Conservation (phyloP, 2,888 invertebrate genomes). For the Ptychoptera contaminata region DNA sequence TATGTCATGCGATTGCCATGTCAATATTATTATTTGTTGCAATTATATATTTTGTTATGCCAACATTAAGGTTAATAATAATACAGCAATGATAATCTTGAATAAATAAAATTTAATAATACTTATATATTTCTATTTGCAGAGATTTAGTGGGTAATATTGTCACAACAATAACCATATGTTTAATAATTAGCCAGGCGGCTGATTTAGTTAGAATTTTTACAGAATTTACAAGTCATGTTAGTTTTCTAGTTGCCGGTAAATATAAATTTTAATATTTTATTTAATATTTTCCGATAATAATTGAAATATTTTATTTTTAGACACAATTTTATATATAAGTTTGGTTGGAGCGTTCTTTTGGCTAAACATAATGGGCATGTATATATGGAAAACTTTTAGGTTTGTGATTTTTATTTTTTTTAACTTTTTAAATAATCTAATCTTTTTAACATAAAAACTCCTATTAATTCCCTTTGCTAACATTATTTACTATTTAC, state of each 20-base stretch:
- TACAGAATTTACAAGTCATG: slow-evolving; percentile 63
- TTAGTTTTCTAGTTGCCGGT: slow-evolving; percentile 70
- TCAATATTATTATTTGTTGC: slow-evolving; percentile 54
- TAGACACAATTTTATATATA: slow-evolving; percentile 62
- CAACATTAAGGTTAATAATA: slow-evolving; percentile 44
- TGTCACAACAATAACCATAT: slow-evolving; percentile 63
- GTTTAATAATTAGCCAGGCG: slow-evolving; percentile 59
- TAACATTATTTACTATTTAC: no score
- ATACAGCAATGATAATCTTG: no score
- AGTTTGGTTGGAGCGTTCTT: slow-evolving; percentile 68
- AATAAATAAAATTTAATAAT: neutral
- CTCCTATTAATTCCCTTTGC: no score
- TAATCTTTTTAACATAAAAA: neutral
- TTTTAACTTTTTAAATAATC: neutral
- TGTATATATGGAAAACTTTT: slow-evolving; percentile 79
- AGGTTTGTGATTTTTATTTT: slow-evolving; percentile 31
- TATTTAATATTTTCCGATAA: slow-evolving; percentile 4
- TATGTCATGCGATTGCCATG: slow-evolving; percentile 59
- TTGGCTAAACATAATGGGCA: slow-evolving; percentile 74
- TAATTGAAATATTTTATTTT: slow-evolving; percentile 20
- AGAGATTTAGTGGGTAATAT: slow-evolving; percentile 69
- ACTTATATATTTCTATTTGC: neutral
- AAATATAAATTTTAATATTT: slow-evolving; percentile 15
- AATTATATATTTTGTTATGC: slow-evolving; percentile 67
- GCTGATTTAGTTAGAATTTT: slow-evolving; percentile 65